Base-by-base conservation (phyloP, 2,797 vertebrate species). In the Sebastes trivittatus region DNA sequence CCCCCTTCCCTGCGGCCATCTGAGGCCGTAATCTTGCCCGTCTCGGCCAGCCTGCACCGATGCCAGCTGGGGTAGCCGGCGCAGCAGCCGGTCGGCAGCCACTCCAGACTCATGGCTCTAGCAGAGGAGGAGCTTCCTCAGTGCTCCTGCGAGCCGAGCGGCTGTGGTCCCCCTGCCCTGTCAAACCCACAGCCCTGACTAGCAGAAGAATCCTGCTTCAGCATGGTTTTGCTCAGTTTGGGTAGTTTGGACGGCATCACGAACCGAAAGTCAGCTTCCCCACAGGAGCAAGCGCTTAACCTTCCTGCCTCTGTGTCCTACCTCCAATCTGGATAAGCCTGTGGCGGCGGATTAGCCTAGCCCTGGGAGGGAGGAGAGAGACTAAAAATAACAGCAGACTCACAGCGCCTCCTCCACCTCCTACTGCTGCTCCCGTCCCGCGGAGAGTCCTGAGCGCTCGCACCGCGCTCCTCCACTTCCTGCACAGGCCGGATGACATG, bases 341-440 rank as follows among this genome's bases (percentile, higher is more conserved):
- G 72, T 34, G 42, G 68, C 6, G 27, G 80, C 23, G 78, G 89
- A 89, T 91, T 89, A 91, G 78, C 71, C 25, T 25, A 62, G 78
- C 72, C 60, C 64, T 10, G 13, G 77, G 81, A 75, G 77, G 81
- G 77, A 72, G 78, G 72, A 66, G 75, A 61, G 58, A 86, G 38
- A 42, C 88, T 92, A 92, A 92, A 91, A 92, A 92, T 92, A 92
- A 89, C 89, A 62, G 60, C 80, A 67, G 74, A 90, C 87, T 91
- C 85, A 86, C 86, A 75, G 81, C 29, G 54, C 60, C 80, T 75
- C 79, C 80, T 67, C 69, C 75, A 55, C 11, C 81, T 82, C 81
- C 86, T 81, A 13, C 79, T 78, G 29, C 66, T 67, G 29, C 66
- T 67, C 64, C 60, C 11, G 52, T 84, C 74, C 77, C 61, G 0